phyloP scores from a whole-genome alignment of 2,888 invertebrate species.

The Chesias legatella region DNA sequence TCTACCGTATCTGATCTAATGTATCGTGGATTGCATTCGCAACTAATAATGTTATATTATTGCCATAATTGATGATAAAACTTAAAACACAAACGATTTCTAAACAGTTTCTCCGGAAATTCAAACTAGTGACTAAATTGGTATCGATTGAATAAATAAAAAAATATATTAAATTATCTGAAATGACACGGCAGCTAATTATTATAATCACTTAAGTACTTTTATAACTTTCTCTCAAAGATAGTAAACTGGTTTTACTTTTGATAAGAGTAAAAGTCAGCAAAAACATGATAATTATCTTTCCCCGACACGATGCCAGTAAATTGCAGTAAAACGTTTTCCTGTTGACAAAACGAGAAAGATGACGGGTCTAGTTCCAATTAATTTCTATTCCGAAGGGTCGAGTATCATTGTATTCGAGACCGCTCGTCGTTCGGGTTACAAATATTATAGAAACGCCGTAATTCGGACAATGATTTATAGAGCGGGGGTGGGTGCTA shows the following conservation, averaged over 20 bases:
- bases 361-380: slow-evolving; percentile 56
- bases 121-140: no score
- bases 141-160: no score
- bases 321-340: slow-evolving; percentile 12
- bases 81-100: not conserved
- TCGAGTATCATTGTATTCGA: slow-evolving; percentile 54
- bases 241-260: not conserved
- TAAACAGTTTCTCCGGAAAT: no score
- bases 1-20: slow-evolving; percentile 9
- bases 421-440: slow-evolving; percentile 61
- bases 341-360: slow-evolving; percentile 38
- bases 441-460: slow-evolving; percentile 73
- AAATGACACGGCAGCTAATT: not conserved
- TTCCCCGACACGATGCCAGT: slow-evolving; percentile 2
- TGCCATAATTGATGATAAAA: no score
- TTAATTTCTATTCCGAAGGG: slow-evolving; percentile 51
- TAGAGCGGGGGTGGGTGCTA: slow-evolving; percentile 73
- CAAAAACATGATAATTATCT: slow-evolving; percentile 10
- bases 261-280: slow-evolving; percentile 7
- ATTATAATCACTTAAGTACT: not conserved
- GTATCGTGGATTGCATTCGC: not conserved
- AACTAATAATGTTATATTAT: no score
- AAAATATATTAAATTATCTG: not conserved
- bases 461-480: slow-evolving; percentile 80
- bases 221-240: not conserved